Base-by-base conservation (phyloP, 2,113 vertebrate genomes). In the Nannospalax galili region DNA sequence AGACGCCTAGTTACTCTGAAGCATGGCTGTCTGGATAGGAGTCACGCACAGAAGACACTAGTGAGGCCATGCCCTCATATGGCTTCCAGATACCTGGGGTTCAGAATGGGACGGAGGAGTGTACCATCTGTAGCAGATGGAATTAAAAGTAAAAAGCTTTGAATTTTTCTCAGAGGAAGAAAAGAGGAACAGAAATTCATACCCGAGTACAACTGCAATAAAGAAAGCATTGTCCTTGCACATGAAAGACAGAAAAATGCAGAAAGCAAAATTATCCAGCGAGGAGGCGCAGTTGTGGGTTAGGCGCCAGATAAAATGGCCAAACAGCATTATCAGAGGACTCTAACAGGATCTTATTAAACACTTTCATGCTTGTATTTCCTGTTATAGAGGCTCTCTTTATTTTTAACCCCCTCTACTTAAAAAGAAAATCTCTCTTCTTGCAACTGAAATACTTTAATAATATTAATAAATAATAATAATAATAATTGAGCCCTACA, bases 1-100 rank as follows among this genome's bases (percentile, higher is more conserved):
- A 96, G 82, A 96, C 92, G 95, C 80, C 64, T 81, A 52, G 88
- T 75, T 62, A 92, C 92, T 92, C 97, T 35, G 94, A 67, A 82
- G 77, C 95, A 93, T 77, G 82, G 85, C 72, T 52, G 64, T 96
- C 75, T 96, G 92, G 70, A 94, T 72, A 67, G 90, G 91, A 97
- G 77, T 96, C 56, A 30, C 91, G 92, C 81, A 95, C 11, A 89
- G 85, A 90, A 72, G 92, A 82, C 94, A 89, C 90, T 94, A 69
- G 7, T 82, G 78, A 88, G 94, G 89, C 84, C 95, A 16, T 93
- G 67, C 45, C 95, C 96, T 95, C 88, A 58, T 40, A 85, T 12
- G 60, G 89, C 91, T 97, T 92, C 84, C 37, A 79, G 91, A 91
- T 22, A 58, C 95, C 75, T 64, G 15, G 7, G 79, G 87, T 89